Evolutionary conservation across 64 coral and sea anemone genomes (phyloP).

Genomic region (Pocillopora damicornis): DNA sequence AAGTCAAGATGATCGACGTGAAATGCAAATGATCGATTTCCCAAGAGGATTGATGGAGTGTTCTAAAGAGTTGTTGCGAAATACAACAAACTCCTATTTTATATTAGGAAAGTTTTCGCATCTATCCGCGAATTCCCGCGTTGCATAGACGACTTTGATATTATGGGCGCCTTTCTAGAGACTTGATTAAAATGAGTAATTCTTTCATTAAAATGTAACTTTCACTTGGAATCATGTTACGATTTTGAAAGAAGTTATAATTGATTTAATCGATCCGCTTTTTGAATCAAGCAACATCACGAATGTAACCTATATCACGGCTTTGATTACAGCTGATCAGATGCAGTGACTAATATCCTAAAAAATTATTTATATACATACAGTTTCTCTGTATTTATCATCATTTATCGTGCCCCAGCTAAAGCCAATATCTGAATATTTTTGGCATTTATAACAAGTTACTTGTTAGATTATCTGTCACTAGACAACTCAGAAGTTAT

Average conservation of each 20-base stretch:
- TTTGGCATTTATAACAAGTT: not conserved
- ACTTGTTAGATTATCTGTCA: not conserved
- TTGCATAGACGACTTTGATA: constrained; percentile 6
- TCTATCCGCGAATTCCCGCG: constrained; percentile 24
- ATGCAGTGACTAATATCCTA: not conserved
- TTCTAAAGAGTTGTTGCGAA: not conserved
- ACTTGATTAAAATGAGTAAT: not conserved
- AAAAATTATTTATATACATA: not conserved
- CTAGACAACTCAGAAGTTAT: not conserved
- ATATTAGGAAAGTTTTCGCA: not conserved
- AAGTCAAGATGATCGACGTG: not conserved
- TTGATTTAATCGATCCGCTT: not conserved
- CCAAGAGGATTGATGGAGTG: not conserved
- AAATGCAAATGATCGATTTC: not conserved
- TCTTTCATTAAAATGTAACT: not conserved
- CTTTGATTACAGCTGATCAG: not conserved
- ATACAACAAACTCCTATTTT: not conserved
- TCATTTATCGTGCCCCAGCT: not conserved
- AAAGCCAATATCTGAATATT: not conserved
- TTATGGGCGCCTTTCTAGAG: not conserved
- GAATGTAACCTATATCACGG: not conserved
- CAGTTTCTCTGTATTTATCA: constrained; percentile 2
- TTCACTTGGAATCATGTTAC: not conserved
- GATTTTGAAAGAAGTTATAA: not conserved
- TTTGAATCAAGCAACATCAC: not conserved